These are phyloP conservation scores for Phenganax stokvisi DNA, from an alignment of 92 coral and sea anemone species.

Conservation along the genomic window DNA sequence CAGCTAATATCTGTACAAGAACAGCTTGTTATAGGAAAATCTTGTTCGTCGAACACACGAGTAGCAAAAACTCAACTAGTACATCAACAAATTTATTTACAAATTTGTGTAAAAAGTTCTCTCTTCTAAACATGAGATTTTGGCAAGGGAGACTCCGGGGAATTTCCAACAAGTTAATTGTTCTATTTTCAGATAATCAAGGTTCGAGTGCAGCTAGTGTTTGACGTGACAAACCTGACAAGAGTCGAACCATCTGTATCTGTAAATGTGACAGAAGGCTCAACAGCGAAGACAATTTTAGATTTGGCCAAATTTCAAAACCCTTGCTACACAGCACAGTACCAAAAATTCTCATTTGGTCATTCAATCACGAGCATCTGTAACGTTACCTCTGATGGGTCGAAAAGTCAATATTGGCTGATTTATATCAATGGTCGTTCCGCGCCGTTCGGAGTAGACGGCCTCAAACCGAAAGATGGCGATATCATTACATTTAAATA, in stretches of 20 bases:
- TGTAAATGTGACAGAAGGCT: conserved; percentile 48
- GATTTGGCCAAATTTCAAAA: conserved; percentile 47
- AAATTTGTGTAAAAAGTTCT: too few species aligned
- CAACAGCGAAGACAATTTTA: conserved; percentile 54
- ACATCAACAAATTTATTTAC: too few species aligned
- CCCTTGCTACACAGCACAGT: conserved; percentile 54
- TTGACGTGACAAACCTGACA: conserved; percentile 38
- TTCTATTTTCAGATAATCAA: conserved; percentile 45
- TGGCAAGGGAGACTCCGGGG: too few species aligned
- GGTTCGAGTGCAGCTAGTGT: conserved; percentile 55
- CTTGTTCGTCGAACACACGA: too few species aligned
- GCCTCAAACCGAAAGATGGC: conserved; percentile 57
- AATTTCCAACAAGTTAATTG: too few species aligned
- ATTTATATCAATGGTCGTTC: conserved; percentile 44
- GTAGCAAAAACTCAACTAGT: too few species aligned
- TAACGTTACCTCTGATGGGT: conserved; percentile 36
- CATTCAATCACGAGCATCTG: conserved; percentile 54
- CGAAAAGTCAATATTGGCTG: conserved; percentile 58
- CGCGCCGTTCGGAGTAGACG: conserved; percentile 63
- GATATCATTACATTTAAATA: conserved; percentile 59
- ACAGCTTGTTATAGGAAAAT: too few species aligned
- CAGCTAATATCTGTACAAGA: too few species aligned
- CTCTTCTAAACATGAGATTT: too few species aligned
- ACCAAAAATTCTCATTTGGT: conserved; percentile 47
- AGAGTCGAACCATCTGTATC: conserved; percentile 27